Base-by-base conservation (phyloP, 2,888 invertebrate species). In the Xanthorhoe spadicearia region DNA sequence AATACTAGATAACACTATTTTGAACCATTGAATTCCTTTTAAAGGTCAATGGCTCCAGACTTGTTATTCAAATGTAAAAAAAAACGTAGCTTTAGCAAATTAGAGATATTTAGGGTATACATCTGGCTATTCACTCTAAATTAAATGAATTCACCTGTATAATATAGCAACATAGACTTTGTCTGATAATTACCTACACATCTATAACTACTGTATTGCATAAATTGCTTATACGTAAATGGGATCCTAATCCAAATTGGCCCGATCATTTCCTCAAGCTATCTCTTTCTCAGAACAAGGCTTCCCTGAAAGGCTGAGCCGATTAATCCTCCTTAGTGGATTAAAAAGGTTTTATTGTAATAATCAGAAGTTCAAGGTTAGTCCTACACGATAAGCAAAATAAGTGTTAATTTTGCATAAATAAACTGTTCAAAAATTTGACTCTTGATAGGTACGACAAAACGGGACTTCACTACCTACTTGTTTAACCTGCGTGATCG, bases 191-290 rank as follows among this genome's bases (percentile, higher is more conserved):
- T n/a, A n/a, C n/a, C n/a, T n/a, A 43, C 10, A 43, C 38, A 43
- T 13, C 38, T n/a, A n/a, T n/a, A n/a, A n/a, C n/a, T 13, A 43
- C 38, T 7, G 32, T 6, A 13, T 13, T 10, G 2, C 38, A 38
- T 38, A 46, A 1, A 46, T 46, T n/a, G 15, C 15, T 46, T 46
- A 15, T 46, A n/a, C n/a, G n/a, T n/a, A 8, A 15, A 8, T 48
- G 7, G 15, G 35, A 10, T 15, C 18, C 15, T 61, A 71, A 68
- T 75, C 60, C 67, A 35, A 72, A 65, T 66, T 68, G 43, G 52
- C 46, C 51, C 52, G 18, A 58, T 53, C 28, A 49, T 79, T 83
- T 87, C 84, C 86, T 86, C 84, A 79, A 68, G 65, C 78, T 68
- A 68, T 84, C 82, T 74, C 78, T 73, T 76, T 84, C 82, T 64